A percentile compares a stretch with the other conserved stretches of the same genome.
phyloP scores from a whole-genome alignment of 1,140 invertebrate genomes.

The Drosophila sucinea region DNA sequence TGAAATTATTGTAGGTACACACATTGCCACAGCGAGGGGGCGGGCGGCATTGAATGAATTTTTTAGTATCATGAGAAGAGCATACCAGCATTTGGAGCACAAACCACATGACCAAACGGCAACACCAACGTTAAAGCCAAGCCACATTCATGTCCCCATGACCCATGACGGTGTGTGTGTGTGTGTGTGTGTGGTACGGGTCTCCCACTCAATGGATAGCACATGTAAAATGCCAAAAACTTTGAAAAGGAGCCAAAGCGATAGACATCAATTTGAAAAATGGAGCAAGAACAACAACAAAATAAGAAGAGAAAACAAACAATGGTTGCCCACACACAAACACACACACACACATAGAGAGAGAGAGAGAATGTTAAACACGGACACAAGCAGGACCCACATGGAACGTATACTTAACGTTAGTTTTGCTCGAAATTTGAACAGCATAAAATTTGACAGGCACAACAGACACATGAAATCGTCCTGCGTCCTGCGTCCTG shows the following conservation, averaged over 20 bases:
- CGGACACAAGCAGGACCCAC: background rate
- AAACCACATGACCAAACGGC: background rate
- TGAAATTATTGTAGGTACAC: background rate
- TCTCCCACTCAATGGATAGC: constrained; percentile 48
- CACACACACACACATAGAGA: constrained; percentile 4
- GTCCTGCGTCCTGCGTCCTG: background rate
- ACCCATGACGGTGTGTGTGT: background rate
- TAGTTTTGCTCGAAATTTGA: constrained; percentile 55
- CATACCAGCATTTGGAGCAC: background rate
- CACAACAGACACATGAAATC: constrained; percentile 47
- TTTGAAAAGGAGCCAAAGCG: constrained; percentile 72
- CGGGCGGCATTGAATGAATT: constrained; percentile 9
- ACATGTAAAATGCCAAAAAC: constrained; percentile 77
- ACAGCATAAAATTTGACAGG: constrained; percentile 69
- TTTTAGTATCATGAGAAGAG: background rate
- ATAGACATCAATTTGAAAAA: constrained; percentile 78
- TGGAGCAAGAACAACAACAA: constrained; percentile 35
- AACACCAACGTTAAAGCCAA: constrained; percentile 9
- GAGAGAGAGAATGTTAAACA: constrained; percentile 20
- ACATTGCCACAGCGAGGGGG: background rate
- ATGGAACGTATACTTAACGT: constrained; percentile 52
- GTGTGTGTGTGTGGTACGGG: background rate
- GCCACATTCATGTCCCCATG: constrained; percentile 5
- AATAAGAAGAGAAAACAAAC: constrained; percentile 36
- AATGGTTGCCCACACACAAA: constrained; percentile 28